Base-by-base conservation (phyloP, 1,140 invertebrate genomes). In the Pogonomyrmex barbatus region DNA sequence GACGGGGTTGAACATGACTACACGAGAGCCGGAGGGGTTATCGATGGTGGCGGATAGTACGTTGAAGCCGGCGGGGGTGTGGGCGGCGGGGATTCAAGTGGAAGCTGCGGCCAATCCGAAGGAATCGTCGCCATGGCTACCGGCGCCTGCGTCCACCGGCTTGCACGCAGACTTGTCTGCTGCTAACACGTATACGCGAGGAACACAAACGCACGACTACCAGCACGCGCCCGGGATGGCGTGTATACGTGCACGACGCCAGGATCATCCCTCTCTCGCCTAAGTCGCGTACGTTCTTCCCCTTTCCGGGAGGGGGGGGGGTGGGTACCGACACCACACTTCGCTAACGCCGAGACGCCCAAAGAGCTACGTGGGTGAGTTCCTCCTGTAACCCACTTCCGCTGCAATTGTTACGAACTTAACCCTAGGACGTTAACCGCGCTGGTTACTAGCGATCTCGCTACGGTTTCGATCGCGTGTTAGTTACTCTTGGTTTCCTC, bases 81-180 rank as follows among this genome's bases (percentile, higher is more conserved):
- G 89, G 89, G 91, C 89, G 92, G 92, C 89, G 92, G 93, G 92
- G 94, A 92, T 93, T 94, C 91, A 93, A 95, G 93, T 94, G 93
- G 93, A 94, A 93, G 92, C 93, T 94, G 93, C 90, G 93, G 93
- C 95, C 94, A 95, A 95, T 95, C 94, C 94, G 92, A 95, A 94
- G 94, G 93, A 95, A 93, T 94, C 92, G 94, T 95, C 91, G 91
- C 92, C 93, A 95, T 95, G 93, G 91, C 92, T 93, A 94, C 94
- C 92, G 90, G 94, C 94, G 94, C 93, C 91, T 94, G 94, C 93
- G 93, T 94, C 90, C 91, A 91, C 89, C 88, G 87, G 88, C 85
- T 88, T 87, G 79, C 91, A 88, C 86, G 62, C 88, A 91, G 88
- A 90, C 87, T 89, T 85, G 79, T 39, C 36, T 70, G 63, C 87